Percentiles rank a stretch among this genome's conserved stretches.
These are phyloP conservation scores for Odontophorus gujanensis DNA, from an alignment of 2,113 vertebrate species.

Conservation along the genomic window DNA sequence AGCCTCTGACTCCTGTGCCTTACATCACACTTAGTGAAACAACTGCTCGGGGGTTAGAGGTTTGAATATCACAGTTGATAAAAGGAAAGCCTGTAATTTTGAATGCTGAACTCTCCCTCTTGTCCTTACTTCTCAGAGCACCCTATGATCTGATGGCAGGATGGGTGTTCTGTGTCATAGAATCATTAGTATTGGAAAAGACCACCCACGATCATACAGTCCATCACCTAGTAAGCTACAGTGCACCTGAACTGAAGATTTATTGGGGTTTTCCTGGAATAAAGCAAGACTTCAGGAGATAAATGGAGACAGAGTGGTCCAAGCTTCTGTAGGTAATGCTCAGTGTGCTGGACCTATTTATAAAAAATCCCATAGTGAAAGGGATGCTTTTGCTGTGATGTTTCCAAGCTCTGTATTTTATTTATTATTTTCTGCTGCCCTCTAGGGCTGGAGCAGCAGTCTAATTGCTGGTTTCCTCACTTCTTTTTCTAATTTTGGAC, in stretches of 20 bases:
- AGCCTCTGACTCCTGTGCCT: neutral
- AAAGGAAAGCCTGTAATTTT: neutral
- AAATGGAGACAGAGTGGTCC: neutral
- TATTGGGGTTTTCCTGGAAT: neutral
- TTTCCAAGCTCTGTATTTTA: neutral
- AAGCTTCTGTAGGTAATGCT: neutral
- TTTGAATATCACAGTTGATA: neutral
- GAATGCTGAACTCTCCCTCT: neutral
- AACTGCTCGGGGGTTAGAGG: neutral
- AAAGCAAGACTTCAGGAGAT: neutral
- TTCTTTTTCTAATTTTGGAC: neutral
- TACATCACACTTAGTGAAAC: neutral
- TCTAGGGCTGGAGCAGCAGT: constrained; percentile 50
- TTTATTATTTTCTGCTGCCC: constrained; percentile 55
- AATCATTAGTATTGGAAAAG: too few relatives aligned
- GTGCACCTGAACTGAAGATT: neutral
- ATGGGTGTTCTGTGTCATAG: fast-evolving
- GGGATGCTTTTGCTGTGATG: neutral
- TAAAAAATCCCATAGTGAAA: neutral
- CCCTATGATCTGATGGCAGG: neutral
- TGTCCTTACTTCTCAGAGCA: neutral
- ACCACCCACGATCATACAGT: too few relatives aligned
- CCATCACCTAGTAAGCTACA: neutral
- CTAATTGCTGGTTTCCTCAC: neutral
- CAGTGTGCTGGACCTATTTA: neutral